Base-by-base conservation (phyloP, 2,888 invertebrate species). In the Melieria picta region DNA sequence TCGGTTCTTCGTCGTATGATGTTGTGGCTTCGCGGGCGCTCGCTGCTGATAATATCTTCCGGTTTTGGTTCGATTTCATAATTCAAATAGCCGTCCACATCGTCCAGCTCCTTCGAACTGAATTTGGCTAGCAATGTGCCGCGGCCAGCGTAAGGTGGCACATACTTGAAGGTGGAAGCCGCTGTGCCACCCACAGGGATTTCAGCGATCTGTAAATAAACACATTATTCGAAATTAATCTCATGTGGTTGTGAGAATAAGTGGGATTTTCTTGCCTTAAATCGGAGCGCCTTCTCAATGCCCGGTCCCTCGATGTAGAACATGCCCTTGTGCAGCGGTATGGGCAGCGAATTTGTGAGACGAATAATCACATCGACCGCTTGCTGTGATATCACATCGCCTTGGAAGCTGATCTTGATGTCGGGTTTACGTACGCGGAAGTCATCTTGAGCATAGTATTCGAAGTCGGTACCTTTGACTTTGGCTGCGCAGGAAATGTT, bases 391-490 rank as follows among this genome's bases (percentile, higher is more conserved):
- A 88, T 86, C 1, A 90, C 89, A 5, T 78, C 79, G 46, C 89
- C 90, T 48, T 89, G 89, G 56, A 92, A 87, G 4, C 89, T 88
- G 72, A 97, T 93, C 84, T 93, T 93, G 71, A 97, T 94, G 80
- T 96, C 95, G 0, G 97, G 97, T 81, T 96, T 96, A 46, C 95
- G 89, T 5, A 96, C 93, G 78, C 95, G 89, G 84, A 96, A 96
- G 87, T 96, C 95, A 79, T 96, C 95, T 87, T 95, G 94, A 0
- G 94, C 94, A 82, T 93, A 95, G 84, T 94, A 96, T 81, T 96
- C 96, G 83, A 91, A 96, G 71, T 93, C 91, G 0, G 92, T 95
- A 71, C 94, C 93, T 61, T 91, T 90, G 45, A 97, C 93, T 2
- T 91, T 90, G 0, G 93, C 94, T 69, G 96, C 85, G 77, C 94